Base-by-base conservation (phyloP, 2,797 vertebrate species). In the Falco peregrinus region DNA sequence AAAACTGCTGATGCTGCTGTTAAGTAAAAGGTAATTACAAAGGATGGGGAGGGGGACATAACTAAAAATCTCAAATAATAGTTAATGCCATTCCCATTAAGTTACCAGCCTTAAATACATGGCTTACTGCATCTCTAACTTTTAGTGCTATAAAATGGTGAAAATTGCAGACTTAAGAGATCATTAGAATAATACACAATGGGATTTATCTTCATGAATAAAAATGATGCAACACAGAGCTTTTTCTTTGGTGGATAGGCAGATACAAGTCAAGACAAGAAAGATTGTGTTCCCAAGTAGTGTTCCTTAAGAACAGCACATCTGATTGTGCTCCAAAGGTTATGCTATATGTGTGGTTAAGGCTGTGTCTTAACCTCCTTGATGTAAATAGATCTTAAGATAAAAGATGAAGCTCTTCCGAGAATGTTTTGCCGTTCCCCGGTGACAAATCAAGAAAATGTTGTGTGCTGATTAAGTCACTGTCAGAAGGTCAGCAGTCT, bases 41-140 rank as follows among this genome's bases (percentile, higher is more conserved):
- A 91, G 76, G 43, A 56, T 92, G 84, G 82, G 90, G 93, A 96
- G 90, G 90, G 89, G 86, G 84, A 74, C 54, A 57, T 51, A 87
- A 80, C 90, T 78, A 78, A 85, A 95, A 93, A 60, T 87, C 87
- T 81, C 82, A 86, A 93, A 87, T 75, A 85, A 65, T 75, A 76
- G 93, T 94, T 97, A 95, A 63, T 95, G 87, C 82, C 2, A 1
- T 93, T 81, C 51, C 93, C 65, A 93, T 97, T 95, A 97, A 94
- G 88, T 92, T 95, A 87, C 65, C 82, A 84, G 76, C 80, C 87
- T 93, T 92, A 94, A 96, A 92, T 93, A 93, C 94, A 95, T 73
- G 90, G 69, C 89, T 97, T 95, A 87, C 92, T 94, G 95, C 96
- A 83, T 84, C 93, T 97, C 90, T 94, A 94, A 86, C 84, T 97